Evolutionary conservation across 2,113 vertebrate genomes (phyloP).

Genomic region (Aphelocoma coerulescens): DNA sequence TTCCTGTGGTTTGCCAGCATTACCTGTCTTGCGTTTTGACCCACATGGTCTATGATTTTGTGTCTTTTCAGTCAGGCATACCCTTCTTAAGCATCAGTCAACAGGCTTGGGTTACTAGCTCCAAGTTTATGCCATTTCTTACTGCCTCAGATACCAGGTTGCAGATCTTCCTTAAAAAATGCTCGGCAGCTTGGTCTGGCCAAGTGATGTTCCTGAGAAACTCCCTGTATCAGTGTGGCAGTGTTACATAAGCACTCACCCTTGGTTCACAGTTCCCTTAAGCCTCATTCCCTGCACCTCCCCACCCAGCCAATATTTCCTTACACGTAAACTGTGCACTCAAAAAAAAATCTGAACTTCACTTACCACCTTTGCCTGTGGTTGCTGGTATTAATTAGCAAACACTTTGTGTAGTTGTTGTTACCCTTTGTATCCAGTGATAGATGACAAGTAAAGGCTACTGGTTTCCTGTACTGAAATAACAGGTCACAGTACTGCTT

Average conservation of each 20-base stretch:
- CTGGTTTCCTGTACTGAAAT: not conserved
- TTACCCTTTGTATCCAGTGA: not conserved
- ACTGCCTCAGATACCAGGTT: not conserved
- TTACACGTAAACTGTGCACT: not conserved
- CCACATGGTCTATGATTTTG: not conserved
- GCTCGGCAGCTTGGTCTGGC: not conserved
- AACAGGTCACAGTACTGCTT: not conserved
- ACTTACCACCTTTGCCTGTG: not conserved
- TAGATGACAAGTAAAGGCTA: not conserved
- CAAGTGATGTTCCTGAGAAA: not conserved
- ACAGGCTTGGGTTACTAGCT: not conserved
- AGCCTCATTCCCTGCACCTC: not conserved
- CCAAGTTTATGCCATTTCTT: not conserved
- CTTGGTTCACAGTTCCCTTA: not conserved
- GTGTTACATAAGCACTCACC: not conserved
- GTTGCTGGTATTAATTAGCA: not conserved
- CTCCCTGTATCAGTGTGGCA: not conserved
- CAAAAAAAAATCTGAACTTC: not conserved
- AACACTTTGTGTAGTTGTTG: not conserved
- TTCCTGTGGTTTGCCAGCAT: not conserved
- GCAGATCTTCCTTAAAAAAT: not conserved
- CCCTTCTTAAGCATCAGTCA: not conserved
- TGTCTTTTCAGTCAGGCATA: not conserved
- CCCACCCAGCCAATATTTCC: accelerated
- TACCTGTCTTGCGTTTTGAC: not conserved